These are phyloP conservation scores for Caranx melampygus DNA, from an alignment of 2,113 vertebrate genomes.

Conservation along the genomic window DNA sequence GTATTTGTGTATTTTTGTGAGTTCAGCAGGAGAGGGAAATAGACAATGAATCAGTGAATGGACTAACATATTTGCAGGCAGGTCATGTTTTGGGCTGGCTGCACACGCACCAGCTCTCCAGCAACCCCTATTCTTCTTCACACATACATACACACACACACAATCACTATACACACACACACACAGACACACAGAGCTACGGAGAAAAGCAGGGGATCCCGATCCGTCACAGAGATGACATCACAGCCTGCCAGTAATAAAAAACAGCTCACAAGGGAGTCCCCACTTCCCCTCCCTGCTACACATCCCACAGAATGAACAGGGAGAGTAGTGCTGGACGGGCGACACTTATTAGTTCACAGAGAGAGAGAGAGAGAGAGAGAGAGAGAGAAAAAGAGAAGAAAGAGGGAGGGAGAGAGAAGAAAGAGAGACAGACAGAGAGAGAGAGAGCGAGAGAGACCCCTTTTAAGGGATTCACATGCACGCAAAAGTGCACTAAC, in stretches of 20 bases:
- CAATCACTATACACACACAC: not conserved
- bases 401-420: slow-evolving; percentile 8
- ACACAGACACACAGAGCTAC: not conserved
- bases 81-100: slow-evolving; percentile 51
- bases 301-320: slow-evolving; percentile 41
- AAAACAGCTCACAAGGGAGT: slow-evolving; percentile 73
- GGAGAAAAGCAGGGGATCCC: slow-evolving; percentile 72
- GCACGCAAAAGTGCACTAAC: slow-evolving; percentile 35
- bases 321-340: slow-evolving; percentile 12
- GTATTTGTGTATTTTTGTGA: not conserved
- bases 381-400: not conserved
- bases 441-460: slow-evolving; percentile 43
- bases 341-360: slow-evolving; percentile 54
- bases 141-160: slow-evolving; percentile 1
- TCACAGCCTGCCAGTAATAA: slow-evolving; percentile 67
- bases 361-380: slow-evolving; percentile 5
- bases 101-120: not conserved
- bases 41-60: slow-evolving; percentile 55
- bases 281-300: slow-evolving; percentile 66
- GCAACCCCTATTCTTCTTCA: slow-evolving; percentile 2
- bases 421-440: slow-evolving; percentile 2
- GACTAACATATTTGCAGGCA: slow-evolving; percentile 61
- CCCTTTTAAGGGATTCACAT: slow-evolving; percentile 56
- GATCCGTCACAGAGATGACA: slow-evolving; percentile 76
- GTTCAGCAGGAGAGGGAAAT: slow-evolving; percentile 1